Evolutionary conservation across 1,140 invertebrate genomes (phyloP), one percentile per base, ranked within the genome.

Genomic region (Neodiprion lecontei): DNA sequence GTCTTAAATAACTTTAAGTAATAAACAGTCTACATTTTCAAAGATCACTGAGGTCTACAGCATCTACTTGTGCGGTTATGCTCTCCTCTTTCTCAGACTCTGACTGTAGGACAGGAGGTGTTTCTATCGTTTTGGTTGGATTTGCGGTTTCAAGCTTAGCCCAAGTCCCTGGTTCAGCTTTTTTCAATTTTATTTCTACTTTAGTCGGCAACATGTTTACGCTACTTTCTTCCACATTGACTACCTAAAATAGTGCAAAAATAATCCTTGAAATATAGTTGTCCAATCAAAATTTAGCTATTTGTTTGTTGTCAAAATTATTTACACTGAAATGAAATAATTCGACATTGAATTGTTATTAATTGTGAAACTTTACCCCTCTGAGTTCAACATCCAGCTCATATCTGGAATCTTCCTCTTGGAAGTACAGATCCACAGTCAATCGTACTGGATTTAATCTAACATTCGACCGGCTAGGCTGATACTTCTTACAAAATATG

Each of bases 151-250:
- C 91, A 10, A 97, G 83, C 78, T 92, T 93, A 3, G 89, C 81
- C 98, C 98, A 99, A 69, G 92, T 92, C 21, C 94, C 92, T 3
- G 93, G 89, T 80, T 97, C 95, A 1, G 91, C 92, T 89, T 99
- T 99, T 76, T 93, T 95, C 81, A 99, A 83, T 80, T 95, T 97
- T 11, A 99, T 95, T 89, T 99, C 98, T 21, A 99, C 92, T 92
- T 99, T 99, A n/a, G 97, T 95, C 69, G 94, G 94, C 77, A 94
- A 89, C 93, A 99, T 96, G 14, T 91, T 91, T 1, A 94, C 95
- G 77, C 87, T 90, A 82, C 95, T 95, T 72, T 92, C 89, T 61
- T 87, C 86, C 14, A 95, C 90, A 83, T 93, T 89, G 21, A 96
- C 89, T 72, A 95, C 89, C 95, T 96, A 78, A 74, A 89, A 86